These are phyloP conservation scores for Tetramorium parvispinum DNA, from an alignment of 1,140 invertebrate species.

Conservation along the genomic window DNA sequence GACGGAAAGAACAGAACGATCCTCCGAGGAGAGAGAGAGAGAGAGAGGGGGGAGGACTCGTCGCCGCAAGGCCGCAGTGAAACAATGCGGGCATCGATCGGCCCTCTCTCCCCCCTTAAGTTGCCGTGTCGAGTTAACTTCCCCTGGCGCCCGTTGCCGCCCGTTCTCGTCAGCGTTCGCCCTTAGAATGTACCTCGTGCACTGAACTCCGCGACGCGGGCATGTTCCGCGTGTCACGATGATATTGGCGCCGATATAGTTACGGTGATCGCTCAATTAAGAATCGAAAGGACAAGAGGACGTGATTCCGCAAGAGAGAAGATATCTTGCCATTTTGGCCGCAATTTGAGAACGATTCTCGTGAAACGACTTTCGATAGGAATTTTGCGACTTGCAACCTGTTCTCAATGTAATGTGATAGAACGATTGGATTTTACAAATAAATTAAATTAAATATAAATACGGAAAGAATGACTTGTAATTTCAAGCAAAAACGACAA, in stretches of 20 bases:
- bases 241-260: constrained; percentile 33
- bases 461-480: not conserved
- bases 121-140: constrained; percentile 53
- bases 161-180: not conserved
- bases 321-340: not conserved
- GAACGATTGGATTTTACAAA: not conserved
- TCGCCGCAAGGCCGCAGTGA: constrained; percentile 57
- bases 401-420: not conserved
- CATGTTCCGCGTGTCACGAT: constrained; percentile 33
- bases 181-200: constrained; percentile 11
- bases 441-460: not conserved
- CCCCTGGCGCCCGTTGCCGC: not conserved
- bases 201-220: constrained; percentile 6
- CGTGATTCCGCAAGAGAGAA: constrained; percentile 9
- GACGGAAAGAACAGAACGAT: not conserved
- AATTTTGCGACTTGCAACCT: constrained; percentile 2
- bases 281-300: not conserved
- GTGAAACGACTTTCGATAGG: constrained; percentile 15
- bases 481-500: not conserved
- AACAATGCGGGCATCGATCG: constrained; percentile 77
- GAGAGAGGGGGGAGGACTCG: not conserved
- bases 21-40: not conserved
- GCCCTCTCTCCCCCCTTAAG: constrained; percentile 27
- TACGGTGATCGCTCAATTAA: constrained; percentile 46
- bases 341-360: not conserved